Evolutionary conservation across 2,113 vertebrate genomes (phyloP).

Genomic region (Chaetura pelagica): DNA sequence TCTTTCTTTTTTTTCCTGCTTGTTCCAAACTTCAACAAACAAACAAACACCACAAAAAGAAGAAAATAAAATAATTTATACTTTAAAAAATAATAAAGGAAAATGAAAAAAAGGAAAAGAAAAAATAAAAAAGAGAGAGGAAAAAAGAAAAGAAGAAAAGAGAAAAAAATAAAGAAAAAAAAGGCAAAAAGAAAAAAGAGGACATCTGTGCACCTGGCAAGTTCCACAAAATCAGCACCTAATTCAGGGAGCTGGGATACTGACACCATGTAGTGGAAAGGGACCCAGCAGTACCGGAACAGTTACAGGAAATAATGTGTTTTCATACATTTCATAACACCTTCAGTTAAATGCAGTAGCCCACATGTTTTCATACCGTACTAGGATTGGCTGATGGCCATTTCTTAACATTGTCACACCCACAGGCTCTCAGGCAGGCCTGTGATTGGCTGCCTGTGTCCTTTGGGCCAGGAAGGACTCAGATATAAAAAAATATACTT

Average conservation of each 20-base stretch:
- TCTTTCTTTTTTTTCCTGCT: neutral
- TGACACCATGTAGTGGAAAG: neutral
- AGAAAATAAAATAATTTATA: too few relatives aligned
- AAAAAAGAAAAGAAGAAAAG: too few relatives aligned
- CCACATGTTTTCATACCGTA: neutral
- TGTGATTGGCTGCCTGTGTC: neutral
- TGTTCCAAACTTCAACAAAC: neutral
- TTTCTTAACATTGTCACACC: neutral
- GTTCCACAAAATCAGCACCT: slow-evolving; percentile 52
- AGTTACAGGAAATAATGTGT: neutral
- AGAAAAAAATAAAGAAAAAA: too few relatives aligned
- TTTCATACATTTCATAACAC: neutral
- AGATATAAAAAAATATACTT: neutral
- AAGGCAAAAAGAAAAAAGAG: too few relatives aligned
- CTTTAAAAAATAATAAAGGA: too few relatives aligned
- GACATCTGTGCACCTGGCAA: neutral
- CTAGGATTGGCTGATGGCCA: neutral
- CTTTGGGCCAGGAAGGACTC: neutral
- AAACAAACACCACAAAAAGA: too few relatives aligned
- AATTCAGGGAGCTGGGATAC: slow-evolving; percentile 48
- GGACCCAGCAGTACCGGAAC: neutral
- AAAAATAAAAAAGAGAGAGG: too few relatives aligned
- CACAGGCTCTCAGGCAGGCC: neutral
- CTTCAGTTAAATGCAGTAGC: neutral
- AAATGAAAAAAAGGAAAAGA: too few relatives aligned